A percentile compares a stretch with the other conserved stretches of the same genome.
Conservation (phyloP, 2,797 vertebrate genomes). For the Erithacus rubecula region DNA sequence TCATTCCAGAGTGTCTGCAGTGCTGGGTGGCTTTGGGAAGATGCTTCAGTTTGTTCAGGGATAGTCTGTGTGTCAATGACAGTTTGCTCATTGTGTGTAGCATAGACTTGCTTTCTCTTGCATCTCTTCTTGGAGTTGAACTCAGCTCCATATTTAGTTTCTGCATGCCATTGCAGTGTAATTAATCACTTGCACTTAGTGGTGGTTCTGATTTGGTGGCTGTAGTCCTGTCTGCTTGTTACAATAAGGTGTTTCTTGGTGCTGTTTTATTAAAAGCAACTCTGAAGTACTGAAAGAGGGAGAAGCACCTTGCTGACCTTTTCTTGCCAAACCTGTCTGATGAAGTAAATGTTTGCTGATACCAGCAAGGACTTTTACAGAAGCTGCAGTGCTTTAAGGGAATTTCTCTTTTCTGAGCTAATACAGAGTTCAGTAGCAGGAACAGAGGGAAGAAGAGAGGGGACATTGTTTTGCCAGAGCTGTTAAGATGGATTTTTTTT, state of each 20-base stretch:
- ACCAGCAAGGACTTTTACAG: neutral
- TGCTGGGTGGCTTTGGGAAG: neutral
- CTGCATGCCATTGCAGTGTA: neutral
- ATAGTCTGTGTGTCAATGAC: neutral
- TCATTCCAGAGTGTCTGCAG: neutral
- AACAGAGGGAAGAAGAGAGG: neutral
- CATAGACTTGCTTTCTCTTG: neutral
- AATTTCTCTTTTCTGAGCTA: neutral
- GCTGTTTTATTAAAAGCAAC: neutral
- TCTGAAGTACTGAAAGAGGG: neutral
- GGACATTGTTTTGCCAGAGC: neutral
- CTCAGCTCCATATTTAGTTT: neutral
- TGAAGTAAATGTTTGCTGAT: neutral
- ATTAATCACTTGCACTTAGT: neutral
- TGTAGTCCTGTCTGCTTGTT: neutral
- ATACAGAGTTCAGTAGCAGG: neutral
- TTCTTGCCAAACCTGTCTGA: constrained; percentile 1
- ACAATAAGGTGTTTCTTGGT: neutral
- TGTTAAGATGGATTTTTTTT: neutral
- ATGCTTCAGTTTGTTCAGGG: neutral
- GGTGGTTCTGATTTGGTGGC: neutral
- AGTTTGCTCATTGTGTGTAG: neutral
- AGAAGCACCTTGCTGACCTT: neutral
- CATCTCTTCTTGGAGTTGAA: neutral
- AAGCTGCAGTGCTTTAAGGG: neutral